These are phyloP conservation scores for Dissostichus mawsoni DNA, from an alignment of 2,113 vertebrate species.

Conservation along the genomic window DNA sequence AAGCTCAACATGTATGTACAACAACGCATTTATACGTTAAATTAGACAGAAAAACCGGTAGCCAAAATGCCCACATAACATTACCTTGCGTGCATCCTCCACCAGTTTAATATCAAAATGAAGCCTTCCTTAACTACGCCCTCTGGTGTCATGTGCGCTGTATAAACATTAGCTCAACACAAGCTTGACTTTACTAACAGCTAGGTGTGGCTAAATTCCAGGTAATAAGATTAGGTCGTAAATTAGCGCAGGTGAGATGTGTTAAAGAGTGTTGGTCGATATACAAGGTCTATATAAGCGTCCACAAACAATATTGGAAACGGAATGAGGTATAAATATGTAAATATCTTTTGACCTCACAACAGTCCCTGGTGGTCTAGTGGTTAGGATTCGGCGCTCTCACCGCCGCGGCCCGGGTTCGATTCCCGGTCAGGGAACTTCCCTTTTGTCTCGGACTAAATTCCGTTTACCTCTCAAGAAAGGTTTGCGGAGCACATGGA, in stretches of 20 bases:
- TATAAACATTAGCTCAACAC: neutral
- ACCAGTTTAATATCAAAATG: constrained; percentile 37
- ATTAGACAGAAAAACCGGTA: constrained; percentile 3
- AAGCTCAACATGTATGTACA: accelerated
- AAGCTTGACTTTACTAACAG: neutral
- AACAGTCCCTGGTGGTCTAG: constrained; percentile 82
- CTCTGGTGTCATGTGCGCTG: constrained; percentile 49
- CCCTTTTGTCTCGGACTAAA: accelerated
- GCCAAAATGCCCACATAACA: constrained; percentile 11
- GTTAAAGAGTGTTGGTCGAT: too few relatives aligned
- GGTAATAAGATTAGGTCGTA: neutral
- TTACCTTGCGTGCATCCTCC: constrained; percentile 72
- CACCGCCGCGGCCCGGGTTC: constrained; percentile 80
- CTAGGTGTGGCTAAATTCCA: too few relatives aligned
- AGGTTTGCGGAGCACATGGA: accelerated
- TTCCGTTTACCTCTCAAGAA: accelerated
- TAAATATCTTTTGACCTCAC: too few relatives aligned
- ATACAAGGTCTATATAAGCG: neutral
- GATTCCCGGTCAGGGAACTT: constrained; percentile 78
- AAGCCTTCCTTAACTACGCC: constrained; percentile 53
- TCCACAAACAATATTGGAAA: neutral
- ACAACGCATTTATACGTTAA: neutral
- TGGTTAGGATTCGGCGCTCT: constrained; percentile 85
- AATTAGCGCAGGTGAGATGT: neutral
- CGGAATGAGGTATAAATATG: too few relatives aligned